These are phyloP conservation scores for Carposina sasakii DNA, from an alignment of 1,140 invertebrate species.

Conservation along the genomic window DNA sequence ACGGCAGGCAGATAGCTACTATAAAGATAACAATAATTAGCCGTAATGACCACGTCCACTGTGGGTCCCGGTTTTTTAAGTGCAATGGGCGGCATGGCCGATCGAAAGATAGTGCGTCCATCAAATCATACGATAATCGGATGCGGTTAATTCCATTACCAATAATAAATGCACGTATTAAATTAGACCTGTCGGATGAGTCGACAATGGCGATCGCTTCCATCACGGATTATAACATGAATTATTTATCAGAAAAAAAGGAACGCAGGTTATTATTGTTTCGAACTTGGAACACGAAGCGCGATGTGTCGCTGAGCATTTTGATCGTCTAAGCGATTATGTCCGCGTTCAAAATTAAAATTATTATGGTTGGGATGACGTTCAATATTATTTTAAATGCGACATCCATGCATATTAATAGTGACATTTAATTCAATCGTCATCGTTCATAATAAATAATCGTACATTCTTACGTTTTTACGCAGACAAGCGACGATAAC, in stretches of 20 bases:
- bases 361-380: slow-evolving; percentile 24
- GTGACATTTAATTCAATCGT: neutral
- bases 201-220: slow-evolving; percentile 50
- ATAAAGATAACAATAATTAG: slow-evolving; percentile 71
- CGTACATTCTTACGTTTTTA: too few relatives aligned
- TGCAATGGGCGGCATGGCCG: slow-evolving; percentile 54
- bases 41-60: slow-evolving; percentile 52
- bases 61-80: slow-evolving; percentile 40
- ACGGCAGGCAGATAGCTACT: slow-evolving; percentile 59
- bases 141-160: slow-evolving; percentile 67
- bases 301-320: slow-evolving; percentile 35
- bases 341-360: slow-evolving; percentile 35
- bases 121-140: slow-evolving; percentile 71
- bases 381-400: neutral
- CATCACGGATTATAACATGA: slow-evolving; percentile 70
- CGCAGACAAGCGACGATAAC: neutral
- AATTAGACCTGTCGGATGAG: slow-evolving; percentile 67
- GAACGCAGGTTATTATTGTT: slow-evolving; percentile 52
- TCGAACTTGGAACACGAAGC: slow-evolving; percentile 49
- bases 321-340: slow-evolving; percentile 39
- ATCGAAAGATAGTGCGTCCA: slow-evolving; percentile 65
- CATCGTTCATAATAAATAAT: too few relatives aligned
- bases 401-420: neutral
- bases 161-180: slow-evolving; percentile 71
- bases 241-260: slow-evolving; percentile 65